These are phyloP conservation scores for Catharus fuscescens DNA, from an alignment of 2,113 vertebrate species.

Conservation along the genomic window DNA sequence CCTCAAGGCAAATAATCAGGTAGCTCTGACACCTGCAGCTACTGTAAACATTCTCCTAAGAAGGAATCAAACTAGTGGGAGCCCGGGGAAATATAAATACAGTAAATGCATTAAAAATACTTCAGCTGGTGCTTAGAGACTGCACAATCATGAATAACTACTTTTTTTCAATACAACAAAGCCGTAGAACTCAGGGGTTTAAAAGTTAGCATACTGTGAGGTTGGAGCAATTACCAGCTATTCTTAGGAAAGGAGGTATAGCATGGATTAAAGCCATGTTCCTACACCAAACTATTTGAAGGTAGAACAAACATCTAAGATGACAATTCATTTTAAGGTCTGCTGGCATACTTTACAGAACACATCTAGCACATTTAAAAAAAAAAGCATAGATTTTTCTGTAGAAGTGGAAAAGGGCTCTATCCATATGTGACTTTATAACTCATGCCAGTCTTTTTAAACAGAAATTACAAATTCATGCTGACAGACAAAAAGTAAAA, in stretches of 20 bases:
- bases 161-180: not conserved
- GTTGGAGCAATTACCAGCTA: not conserved
- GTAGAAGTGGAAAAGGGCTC: not conserved
- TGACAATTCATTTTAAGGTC: not conserved
- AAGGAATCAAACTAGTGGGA: not conserved
- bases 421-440: not conserved
- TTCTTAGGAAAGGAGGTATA: not conserved
- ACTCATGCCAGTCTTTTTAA: not conserved
- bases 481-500: not conserved
- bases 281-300: not conserved
- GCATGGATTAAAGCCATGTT: not conserved
- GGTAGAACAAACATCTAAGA: not conserved
- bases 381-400: not conserved
- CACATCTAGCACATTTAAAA: not conserved
- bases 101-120: not conserved
- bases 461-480: not conserved
- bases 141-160: not conserved
- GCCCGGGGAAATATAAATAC: not conserved
- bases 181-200: rapidly evolving
- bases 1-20: not conserved
- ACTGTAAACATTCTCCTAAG: not conserved
- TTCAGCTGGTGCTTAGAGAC: not conserved
- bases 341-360: not conserved
- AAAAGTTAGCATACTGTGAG: not conserved
- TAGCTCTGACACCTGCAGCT: conserved; percentile 13